These are phyloP conservation scores for Pachyramphus minor DNA, from an alignment of 2,113 vertebrate genomes.

Conservation along the genomic window DNA sequence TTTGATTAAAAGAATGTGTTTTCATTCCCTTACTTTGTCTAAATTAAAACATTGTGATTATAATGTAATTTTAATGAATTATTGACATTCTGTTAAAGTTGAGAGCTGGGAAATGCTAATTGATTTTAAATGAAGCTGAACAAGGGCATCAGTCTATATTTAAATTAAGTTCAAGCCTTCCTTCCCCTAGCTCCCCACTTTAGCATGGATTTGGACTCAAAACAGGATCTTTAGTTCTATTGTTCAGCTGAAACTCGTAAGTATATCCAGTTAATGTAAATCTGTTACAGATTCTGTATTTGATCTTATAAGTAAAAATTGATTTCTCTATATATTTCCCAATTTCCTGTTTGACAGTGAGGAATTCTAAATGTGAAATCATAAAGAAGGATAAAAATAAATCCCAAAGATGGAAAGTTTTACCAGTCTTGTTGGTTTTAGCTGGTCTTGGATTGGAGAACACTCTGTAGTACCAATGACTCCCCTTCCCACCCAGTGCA, in stretches of 20 bases:
- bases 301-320: background rate
- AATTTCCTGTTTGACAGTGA: background rate
- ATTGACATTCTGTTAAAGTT: background rate
- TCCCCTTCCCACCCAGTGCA: background rate
- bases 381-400: background rate
- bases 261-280: background rate
- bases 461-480: background rate
- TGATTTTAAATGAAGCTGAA: background rate
- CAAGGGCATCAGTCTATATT: background rate
- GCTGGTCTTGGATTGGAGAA: background rate
- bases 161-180: background rate
- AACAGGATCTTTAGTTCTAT: background rate
- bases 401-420: background rate
- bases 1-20: background rate
- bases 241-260: background rate
- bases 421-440: background rate
- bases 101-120: background rate
- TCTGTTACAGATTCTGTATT: background rate
- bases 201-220: background rate
- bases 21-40: background rate
- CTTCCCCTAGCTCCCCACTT: background rate
- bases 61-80: background rate
- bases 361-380: background rate
- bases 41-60: background rate
- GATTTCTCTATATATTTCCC: background rate